phyloP scores from a whole-genome alignment of 2,113 vertebrate species.

The Leucoraja erinaceus region DNA sequence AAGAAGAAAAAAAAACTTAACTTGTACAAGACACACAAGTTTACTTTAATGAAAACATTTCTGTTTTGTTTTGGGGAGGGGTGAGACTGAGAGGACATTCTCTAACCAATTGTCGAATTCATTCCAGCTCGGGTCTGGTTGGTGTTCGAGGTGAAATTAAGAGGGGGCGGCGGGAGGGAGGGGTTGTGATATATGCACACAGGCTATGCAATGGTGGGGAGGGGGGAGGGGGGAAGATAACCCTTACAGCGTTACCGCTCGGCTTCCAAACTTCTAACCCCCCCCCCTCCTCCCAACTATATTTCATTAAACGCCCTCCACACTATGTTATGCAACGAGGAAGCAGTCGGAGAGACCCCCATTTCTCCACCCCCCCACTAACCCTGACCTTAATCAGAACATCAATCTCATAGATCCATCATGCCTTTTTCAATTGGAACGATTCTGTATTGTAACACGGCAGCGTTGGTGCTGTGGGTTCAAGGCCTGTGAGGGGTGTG shows the following conservation, averaged over 20 bases:
- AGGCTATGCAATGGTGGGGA: conserved; percentile 21
- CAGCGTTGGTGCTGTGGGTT: too few relatives aligned
- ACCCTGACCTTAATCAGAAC: not conserved
- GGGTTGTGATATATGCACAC: not conserved
- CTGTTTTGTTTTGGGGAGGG: not conserved
- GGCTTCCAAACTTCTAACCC: too few relatives aligned
- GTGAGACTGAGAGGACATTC: not conserved
- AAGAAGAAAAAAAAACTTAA: not conserved
- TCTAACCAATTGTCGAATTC: not conserved
- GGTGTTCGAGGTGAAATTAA: too few relatives aligned
- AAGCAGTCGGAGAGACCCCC: not conserved
- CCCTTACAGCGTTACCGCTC: too few relatives aligned
- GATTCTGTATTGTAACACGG: not conserved
- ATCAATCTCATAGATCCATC: not conserved
- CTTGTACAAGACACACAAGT: conserved; percentile 14
- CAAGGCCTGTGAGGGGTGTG: too few relatives aligned
- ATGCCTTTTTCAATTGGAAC: not conserved
- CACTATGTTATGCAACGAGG: not conserved
- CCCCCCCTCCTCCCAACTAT: too few relatives aligned
- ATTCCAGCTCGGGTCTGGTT: not conserved
- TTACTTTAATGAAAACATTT: not conserved
- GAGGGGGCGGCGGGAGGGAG: not conserved
- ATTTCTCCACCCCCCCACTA: too few relatives aligned
- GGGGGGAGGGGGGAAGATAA: too few relatives aligned
- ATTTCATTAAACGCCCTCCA: not conserved